A percentile compares a stretch with the other conserved stretches of the same genome.
phyloP scores from a whole-genome alignment of 2,113 vertebrate genomes.

The Willisornis vidua region DNA sequence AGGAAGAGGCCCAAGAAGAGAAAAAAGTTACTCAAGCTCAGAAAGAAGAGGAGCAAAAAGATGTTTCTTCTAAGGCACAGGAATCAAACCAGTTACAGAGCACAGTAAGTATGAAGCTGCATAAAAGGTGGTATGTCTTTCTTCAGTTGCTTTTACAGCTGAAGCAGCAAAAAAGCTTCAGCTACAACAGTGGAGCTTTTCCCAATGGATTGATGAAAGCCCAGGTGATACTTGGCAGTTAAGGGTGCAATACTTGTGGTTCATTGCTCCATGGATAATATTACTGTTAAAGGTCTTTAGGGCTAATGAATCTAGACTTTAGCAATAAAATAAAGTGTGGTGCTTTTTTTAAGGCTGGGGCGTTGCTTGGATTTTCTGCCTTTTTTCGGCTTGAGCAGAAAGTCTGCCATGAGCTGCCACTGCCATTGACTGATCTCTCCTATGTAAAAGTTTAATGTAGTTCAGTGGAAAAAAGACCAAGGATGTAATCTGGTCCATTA shows the following conservation, averaged over 20 bases:
- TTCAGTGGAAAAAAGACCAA: neutral
- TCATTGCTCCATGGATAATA: neutral
- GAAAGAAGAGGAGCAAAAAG: neutral
- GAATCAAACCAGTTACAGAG: neutral
- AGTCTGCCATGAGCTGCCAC: neutral
- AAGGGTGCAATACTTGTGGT: neutral
- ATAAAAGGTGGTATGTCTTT: neutral
- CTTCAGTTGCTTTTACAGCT: neutral
- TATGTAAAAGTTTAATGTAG: neutral
- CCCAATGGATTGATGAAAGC: neutral
- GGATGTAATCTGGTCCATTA: neutral
- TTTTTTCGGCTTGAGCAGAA: neutral
- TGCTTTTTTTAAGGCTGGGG: neutral
- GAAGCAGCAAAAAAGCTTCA: neutral
- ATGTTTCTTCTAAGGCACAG: neutral
- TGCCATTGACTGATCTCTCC: neutral
- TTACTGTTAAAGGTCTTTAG: neutral
- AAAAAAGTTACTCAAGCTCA: neutral
- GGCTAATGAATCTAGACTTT: neutral
- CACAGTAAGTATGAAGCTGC: constrained; percentile 50
- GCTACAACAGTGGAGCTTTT: neutral
- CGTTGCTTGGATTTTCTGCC: neutral
- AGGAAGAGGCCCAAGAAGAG: neutral
- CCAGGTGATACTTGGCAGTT: neutral
- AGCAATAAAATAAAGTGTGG: neutral